Evolutionary conservation across 2,113 vertebrate species (phyloP).

Genomic region (Labeo rohita): DNA sequence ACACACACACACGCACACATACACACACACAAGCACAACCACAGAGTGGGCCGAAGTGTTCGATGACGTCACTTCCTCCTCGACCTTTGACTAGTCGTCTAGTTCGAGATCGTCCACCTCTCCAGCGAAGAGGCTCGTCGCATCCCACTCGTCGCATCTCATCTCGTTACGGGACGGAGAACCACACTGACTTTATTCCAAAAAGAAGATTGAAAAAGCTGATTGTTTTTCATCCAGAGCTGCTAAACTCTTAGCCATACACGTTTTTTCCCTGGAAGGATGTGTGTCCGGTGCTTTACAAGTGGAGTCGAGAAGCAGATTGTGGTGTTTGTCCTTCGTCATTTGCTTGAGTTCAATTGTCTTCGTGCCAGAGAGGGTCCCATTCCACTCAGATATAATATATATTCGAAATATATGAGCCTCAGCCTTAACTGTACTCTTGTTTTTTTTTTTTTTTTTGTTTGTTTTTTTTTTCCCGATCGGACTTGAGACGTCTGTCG

Average conservation of each 20-base stretch:
- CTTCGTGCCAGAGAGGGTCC: conserved; percentile 49
- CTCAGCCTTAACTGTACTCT: conserved; percentile 75
- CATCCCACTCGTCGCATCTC: conserved; percentile 61
- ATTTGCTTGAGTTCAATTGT: conserved; percentile 28
- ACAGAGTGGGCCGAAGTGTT: conserved; percentile 60
- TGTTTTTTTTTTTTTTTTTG: conserved; percentile 29
- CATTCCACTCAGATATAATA: conserved; percentile 38
- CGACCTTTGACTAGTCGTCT: conserved; percentile 1
- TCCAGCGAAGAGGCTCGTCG: conserved; percentile 52
- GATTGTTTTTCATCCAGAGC: conserved; percentile 66
- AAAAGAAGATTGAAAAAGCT: conserved; percentile 42
- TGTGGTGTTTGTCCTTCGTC: not conserved
- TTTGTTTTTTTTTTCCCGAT: not conserved
- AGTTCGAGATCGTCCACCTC: not conserved
- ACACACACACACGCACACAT: not conserved
- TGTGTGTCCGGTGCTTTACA: conserved; percentile 32
- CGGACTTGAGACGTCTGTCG: conserved; percentile 58
- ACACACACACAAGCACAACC: conserved; percentile 73
- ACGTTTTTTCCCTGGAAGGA: conserved; percentile 51
- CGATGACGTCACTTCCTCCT: conserved; percentile 3
- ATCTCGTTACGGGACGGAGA: conserved; percentile 68
- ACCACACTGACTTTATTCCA: conserved; percentile 63
- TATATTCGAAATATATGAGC: conserved; percentile 48
- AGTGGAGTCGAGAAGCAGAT: conserved; percentile 18
- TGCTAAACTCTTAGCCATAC: conserved; percentile 71